Evolutionary conservation across 2,113 vertebrate species (phyloP), one percentile per base, ranked within the genome.

Genomic region (Vulpes vulpes): DNA sequence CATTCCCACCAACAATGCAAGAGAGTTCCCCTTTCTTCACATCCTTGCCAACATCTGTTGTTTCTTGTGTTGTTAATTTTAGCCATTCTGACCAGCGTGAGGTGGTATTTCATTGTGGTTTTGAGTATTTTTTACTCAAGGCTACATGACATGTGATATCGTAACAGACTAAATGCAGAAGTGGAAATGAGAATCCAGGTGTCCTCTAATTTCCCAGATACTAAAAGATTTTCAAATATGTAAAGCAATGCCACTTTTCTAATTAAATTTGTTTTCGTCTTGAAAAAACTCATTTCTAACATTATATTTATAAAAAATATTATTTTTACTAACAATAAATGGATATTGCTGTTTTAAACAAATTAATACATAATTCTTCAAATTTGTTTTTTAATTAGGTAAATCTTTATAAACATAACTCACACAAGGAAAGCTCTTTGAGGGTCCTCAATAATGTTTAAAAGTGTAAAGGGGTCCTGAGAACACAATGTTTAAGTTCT

Each of bases 371-470:
- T 3, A 43, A 80, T 57, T 60, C 74, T 83, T 69, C 27, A 90
- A 86, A 81, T 55, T 35, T 92, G n/a, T 27, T 71, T 67, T 81
- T 67, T 60, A 82, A 74, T 64, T 73, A 80, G 43, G 55, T 96
- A 64, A 91, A 86, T 57, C 49, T 5, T 23, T n/a, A 85, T 62
- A 85, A 32, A 55, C 23, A 94, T 23, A 51, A 85, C 27, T 49
- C 32, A 80, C n/a, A 85, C 30, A 65, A 22, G 57, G 27, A 83
- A 93, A 78, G 19, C 16, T 59, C 43, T 23, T 67, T 23, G 59
- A 51, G 79, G 15, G 25, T 43, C 38, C 53, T 27, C 60, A 60
- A 32, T 69, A 43, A 69, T 79, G 53, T 89, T 89, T 78, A 27
- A 23, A 89, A 78, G 38, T 25, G 8, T n/a, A 83, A 73, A 76